These are phyloP conservation scores for Helostoma temminkii DNA, from an alignment of 2,797 vertebrate species.

Conservation along the genomic window DNA sequence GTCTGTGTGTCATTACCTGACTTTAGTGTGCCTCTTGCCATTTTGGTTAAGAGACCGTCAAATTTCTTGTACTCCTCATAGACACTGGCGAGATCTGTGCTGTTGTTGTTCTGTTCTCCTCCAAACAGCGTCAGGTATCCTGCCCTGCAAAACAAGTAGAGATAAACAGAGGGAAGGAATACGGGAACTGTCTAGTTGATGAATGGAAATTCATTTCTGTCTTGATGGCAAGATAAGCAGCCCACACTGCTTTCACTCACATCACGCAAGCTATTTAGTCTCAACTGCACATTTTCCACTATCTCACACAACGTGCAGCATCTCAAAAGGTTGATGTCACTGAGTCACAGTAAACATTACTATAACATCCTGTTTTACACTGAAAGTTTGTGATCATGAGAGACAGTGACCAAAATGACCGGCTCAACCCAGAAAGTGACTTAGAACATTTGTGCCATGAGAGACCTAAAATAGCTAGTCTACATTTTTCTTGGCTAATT, in stretches of 20 bases:
- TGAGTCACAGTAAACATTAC: not conserved
- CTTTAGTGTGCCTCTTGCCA: constrained; percentile 85
- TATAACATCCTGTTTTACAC: not conserved
- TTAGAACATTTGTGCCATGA: not conserved
- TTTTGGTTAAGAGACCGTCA: constrained; percentile 85
- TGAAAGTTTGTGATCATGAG: not conserved
- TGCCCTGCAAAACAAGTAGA: constrained; percentile 73
- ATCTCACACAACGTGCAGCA: not conserved
- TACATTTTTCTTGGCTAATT: constrained; percentile 54
- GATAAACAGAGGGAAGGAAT: constrained; percentile 4
- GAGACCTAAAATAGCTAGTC: constrained; percentile 6
- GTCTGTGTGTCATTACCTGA: constrained; percentile 69
- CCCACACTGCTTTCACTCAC: constrained; percentile 1
- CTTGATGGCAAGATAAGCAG: constrained; percentile 30
- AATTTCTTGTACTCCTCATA: constrained; percentile 85
- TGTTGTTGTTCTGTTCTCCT: constrained; percentile 78
- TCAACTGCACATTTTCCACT: constrained; percentile 34
- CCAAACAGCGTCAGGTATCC: constrained; percentile 90
- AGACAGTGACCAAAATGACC: not conserved
- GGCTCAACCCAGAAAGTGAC: constrained; percentile 18
- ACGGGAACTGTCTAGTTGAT: not conserved
- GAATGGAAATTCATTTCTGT: not conserved
- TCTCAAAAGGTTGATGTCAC: not conserved
- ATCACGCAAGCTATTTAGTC: not conserved
- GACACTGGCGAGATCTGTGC: constrained; percentile 73